Conservation (phyloP, 2,888 invertebrate species). For the Luffia ferchaultella region DNA sequence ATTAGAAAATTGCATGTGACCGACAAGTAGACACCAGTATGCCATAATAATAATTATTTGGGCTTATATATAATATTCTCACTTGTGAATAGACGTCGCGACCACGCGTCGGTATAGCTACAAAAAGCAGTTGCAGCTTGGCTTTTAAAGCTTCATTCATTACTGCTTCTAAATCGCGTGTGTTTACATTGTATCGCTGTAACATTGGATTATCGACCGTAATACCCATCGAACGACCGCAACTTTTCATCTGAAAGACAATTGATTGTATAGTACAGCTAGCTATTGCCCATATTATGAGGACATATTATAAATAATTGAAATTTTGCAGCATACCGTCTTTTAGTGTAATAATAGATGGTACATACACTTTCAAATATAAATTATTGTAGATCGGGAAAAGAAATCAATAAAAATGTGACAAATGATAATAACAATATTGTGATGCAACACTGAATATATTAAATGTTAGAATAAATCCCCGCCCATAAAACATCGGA, state of each 20-base stretch:
- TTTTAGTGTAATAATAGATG: no score
- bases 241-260: conserved; percentile 27
- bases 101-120: conserved; percentile 59
- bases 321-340: not conserved
- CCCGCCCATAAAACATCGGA: no score
- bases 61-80: no score
- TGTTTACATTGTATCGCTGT: conserved; percentile 24
- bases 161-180: conserved; percentile 22
- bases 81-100: conserved; percentile 57
- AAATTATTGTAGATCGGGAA: no score
- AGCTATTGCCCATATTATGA: not conserved
- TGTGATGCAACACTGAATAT: no score
- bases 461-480: no score
- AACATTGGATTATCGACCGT: conserved; percentile 23
- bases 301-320: not conserved
- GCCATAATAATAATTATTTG: no score
- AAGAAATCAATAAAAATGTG: no score
- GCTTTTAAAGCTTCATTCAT: conserved; percentile 24
- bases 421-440: no score
- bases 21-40: no score
- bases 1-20: no score
- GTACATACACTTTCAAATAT: no score
- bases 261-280: not conserved
- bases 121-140: conserved; percentile 62
- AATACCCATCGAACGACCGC: conserved; percentile 41